Base-by-base conservation (phyloP, 2,113 vertebrate species). In the Lasiurus borealis region DNA sequence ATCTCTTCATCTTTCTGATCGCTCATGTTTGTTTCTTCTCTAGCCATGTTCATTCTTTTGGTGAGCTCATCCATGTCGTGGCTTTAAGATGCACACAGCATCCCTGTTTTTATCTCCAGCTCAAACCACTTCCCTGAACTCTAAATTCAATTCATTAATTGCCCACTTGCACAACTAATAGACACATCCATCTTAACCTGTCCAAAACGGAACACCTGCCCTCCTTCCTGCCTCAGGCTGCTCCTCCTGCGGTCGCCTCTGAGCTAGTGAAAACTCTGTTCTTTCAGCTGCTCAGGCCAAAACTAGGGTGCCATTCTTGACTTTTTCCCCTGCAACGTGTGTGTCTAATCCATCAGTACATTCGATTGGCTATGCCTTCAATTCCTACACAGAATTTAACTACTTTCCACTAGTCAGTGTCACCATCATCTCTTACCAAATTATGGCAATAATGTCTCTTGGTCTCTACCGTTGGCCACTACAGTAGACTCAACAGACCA, bases 11-110 rank as follows among this genome's bases (percentile, higher is more conserved):
- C 19, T 77, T 76, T 89, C 78, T 95, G 27, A 46, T 72, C 2
- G 69, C 21, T 95, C 52, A 91, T 4, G 16, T 12, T 29, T 83
- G 40, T 72, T 36, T 95, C 71, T 75, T 54, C 34, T 81, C 31
- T 9, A 57, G 16, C 36, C 4, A 48, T 8, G 10, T 48, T 50
- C 78, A 66, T 4, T 59, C 36, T 68, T 11, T 82, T 57, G 36
- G 3, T 59, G 18, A 82, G 50, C 36, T 91, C 52, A 29, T 44
- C 15, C n/a, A 69, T 14, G 25, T 72, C 27, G 2, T 31, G 48
- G 36, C 7, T 66, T 25, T 16, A 31, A 44, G 16, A 3, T n/a
- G 5, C 29, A 69, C 44, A 75, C 16, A 12, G 59, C 3, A 0
- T 11, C 3, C 16, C 0, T 90, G 3, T 29, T 78, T 90, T 91